A percentile compares a stretch with the other conserved stretches of the same genome.
These are phyloP conservation scores for Catamblyrhynchus diadema DNA, from an alignment of 2,797 vertebrate genomes.

Conservation along the genomic window DNA sequence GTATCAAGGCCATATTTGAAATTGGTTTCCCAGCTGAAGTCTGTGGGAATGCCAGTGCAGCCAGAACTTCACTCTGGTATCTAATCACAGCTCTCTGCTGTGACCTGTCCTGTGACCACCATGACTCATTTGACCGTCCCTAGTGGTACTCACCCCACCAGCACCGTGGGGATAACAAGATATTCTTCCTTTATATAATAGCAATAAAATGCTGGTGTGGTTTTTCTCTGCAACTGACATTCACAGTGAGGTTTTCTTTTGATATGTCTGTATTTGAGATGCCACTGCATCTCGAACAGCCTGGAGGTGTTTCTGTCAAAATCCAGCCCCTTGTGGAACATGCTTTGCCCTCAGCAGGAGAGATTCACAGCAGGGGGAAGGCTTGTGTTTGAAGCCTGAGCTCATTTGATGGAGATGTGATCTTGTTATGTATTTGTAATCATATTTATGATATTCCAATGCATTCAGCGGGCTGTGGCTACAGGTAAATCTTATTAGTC, in stretches of 20 bases:
- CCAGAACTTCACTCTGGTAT: neutral
- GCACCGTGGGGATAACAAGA: rapidly evolving
- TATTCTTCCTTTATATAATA: rapidly evolving
- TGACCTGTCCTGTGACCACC: conserved; percentile 25
- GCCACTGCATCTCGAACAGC: neutral
- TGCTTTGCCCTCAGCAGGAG: neutral
- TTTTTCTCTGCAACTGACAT: neutral
- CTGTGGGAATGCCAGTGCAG: neutral
- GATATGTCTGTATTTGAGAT: neutral
- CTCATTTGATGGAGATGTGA: neutral
- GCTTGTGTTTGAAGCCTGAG: neutral
- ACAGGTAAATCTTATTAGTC: neutral
- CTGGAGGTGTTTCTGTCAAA: neutral
- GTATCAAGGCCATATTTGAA: neutral
- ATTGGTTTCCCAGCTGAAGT: neutral
- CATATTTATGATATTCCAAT: rapidly evolving
- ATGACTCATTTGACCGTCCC: neutral
- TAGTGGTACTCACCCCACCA: neutral
- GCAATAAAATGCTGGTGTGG: neutral
- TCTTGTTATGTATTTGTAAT: neutral
- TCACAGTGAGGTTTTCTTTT: rapidly evolving
- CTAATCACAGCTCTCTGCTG: neutral
- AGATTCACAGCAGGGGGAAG: neutral
- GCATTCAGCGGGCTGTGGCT: neutral
- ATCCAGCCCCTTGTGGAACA: neutral